A percentile compares a stretch with the other conserved stretches of the same genome.
phyloP scores from a whole-genome alignment of 2,113 vertebrate genomes.

The Glaucidium brasilianum region DNA sequence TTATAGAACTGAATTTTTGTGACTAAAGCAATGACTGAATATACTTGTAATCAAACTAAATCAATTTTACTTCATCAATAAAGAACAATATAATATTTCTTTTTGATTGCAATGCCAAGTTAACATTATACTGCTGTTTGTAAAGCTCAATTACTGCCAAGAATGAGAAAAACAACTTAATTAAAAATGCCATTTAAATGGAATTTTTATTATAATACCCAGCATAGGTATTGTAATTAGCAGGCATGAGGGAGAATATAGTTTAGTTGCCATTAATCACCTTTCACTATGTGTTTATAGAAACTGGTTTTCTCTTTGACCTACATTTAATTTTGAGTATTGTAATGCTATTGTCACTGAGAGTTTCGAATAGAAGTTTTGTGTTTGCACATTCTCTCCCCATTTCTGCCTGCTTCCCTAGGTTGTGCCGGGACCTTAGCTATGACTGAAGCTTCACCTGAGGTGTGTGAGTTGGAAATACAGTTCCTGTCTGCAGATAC shows the following conservation, averaged over 20 bases:
- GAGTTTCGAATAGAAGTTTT: background rate
- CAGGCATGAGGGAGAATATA: background rate
- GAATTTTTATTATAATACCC: conserved; percentile 35
- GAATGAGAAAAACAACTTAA: conserved; percentile 49
- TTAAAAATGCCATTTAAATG: conserved; percentile 44
- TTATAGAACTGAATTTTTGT: background rate
- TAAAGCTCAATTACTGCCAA: conserved; percentile 45
- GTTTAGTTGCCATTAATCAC: conserved; percentile 37
- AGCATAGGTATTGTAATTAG: conserved; percentile 34
- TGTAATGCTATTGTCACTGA: background rate
- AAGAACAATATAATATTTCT: conserved; percentile 2
- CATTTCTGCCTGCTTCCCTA: background rate
- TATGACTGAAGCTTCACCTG: background rate
- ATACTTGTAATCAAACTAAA: background rate
- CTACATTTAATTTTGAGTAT: conserved; percentile 19
- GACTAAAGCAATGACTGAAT: background rate
- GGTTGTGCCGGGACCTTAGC: background rate
- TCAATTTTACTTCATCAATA: background rate
- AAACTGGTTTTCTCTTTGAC: background rate
- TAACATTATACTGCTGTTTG: conserved; percentile 12
- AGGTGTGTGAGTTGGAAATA: background rate
- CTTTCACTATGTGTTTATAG: background rate
- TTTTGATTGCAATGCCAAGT: conserved; percentile 41
- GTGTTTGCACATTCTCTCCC: background rate
- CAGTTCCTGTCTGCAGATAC: background rate